Evolutionary conservation across 1,140 invertebrate genomes (phyloP).

Genomic region (Aleiodes sp.): DNA sequence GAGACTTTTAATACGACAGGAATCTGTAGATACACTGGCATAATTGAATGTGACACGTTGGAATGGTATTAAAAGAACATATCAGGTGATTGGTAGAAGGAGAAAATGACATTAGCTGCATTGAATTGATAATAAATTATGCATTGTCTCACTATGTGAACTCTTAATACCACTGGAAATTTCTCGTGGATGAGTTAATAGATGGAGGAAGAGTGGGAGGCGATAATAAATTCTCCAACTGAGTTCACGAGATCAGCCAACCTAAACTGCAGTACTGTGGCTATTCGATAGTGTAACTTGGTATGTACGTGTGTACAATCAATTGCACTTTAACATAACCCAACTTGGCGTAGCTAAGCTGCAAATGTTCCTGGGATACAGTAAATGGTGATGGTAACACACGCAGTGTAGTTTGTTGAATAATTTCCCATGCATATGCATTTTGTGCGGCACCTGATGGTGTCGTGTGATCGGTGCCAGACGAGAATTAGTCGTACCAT

Average conservation of each 20-base stretch:
- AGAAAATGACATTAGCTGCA: too few species aligned
- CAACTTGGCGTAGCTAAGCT: neutral
- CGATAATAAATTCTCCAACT: neutral
- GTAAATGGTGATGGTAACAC: neutral
- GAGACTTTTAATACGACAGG: neutral
- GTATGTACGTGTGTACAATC: neutral
- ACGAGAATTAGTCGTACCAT: neutral
- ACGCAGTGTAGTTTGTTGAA: neutral
- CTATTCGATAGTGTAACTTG: neutral
- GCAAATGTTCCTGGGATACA: neutral
- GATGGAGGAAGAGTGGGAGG: neutral
- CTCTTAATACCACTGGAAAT: neutral
- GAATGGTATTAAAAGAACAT: too few species aligned
- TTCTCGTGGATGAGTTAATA: neutral
- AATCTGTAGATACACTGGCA: neutral
- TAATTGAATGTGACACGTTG: neutral
- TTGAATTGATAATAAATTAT: neutral
- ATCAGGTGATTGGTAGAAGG: too few species aligned
- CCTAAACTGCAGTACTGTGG: neutral
- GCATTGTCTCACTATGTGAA: neutral
- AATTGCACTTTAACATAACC: slow-evolving; percentile 1
- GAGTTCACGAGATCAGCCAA: slow-evolving; percentile 6
- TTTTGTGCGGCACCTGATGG: slow-evolving; percentile 6
- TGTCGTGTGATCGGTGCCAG: neutral
- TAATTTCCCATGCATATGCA: slow-evolving; percentile 8